A percentile compares a stretch with the other conserved stretches of the same genome.
phyloP scores from a whole-genome alignment of 2,888 invertebrate species.

The Leptopterna dolabrata region DNA sequence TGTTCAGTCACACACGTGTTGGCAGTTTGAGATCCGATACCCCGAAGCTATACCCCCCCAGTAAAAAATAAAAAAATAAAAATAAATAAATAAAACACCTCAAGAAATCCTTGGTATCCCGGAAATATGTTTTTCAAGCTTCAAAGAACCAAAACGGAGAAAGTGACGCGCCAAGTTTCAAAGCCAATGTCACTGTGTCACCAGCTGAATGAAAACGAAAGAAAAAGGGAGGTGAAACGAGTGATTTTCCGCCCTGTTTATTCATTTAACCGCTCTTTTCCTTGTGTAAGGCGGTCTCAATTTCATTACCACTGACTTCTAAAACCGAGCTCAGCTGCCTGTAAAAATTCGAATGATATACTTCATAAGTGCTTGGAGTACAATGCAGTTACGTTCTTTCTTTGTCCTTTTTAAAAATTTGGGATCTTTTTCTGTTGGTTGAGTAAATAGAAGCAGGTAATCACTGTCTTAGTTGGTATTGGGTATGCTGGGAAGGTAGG shows the following conservation, averaged over 20 bases:
- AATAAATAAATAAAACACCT: too few relatives aligned
- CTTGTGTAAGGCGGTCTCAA: neutral
- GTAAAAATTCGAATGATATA: neutral
- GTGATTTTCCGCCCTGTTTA: conserved; percentile 26
- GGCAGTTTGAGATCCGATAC: too few relatives aligned
- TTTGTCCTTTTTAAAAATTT: too few relatives aligned
- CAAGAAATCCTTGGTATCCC: neutral
- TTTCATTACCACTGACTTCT: conserved; percentile 15
- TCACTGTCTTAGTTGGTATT: too few relatives aligned
- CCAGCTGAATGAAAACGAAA: conserved; percentile 29
- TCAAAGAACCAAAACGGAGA: neutral
- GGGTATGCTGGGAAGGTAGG: too few relatives aligned
- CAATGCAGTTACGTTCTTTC: too few relatives aligned
- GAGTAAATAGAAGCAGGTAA: too few relatives aligned
- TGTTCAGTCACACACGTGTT: too few relatives aligned
- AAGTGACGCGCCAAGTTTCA: neutral
- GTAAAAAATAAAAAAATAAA: too few relatives aligned
- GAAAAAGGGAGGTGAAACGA: neutral
- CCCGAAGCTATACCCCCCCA: too few relatives aligned
- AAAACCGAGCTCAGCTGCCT: neutral
- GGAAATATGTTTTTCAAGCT: neutral
- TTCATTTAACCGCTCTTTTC: neutral
- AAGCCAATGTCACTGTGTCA: conserved; percentile 24
- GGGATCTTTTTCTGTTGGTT: too few relatives aligned
- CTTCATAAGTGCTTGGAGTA: too few relatives aligned